Evolutionary conservation across 2,888 invertebrate species (phyloP).

Genomic region (Biston betularia): DNA sequence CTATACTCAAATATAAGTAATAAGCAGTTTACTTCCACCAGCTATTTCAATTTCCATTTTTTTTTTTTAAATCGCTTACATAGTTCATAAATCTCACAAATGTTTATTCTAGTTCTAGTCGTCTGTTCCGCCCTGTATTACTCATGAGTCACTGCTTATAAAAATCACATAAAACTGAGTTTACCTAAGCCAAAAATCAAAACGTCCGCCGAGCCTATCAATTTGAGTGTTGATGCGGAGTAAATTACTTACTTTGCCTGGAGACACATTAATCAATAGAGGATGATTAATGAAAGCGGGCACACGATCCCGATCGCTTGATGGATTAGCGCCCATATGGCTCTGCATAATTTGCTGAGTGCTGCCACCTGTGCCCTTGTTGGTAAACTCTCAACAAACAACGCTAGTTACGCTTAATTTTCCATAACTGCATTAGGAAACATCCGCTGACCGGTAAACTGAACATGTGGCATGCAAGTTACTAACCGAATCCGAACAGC

Average conservation of each 20-base stretch:
- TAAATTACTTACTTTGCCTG: slow-evolving; percentile 78
- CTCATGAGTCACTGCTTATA: neutral
- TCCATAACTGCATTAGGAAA: slow-evolving; percentile 33
- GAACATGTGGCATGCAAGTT: slow-evolving; percentile 21
- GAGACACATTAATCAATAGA: slow-evolving; percentile 84
- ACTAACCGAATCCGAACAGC: slow-evolving; percentile 30
- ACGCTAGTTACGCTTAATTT: slow-evolving; percentile 38
- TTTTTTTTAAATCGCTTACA: too few relatives aligned
- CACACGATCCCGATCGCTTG: slow-evolving; percentile 77
- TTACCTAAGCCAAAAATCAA: slow-evolving; percentile 59
- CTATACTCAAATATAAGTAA: too few relatives aligned
- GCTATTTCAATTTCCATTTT: too few relatives aligned
- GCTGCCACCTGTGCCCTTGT: slow-evolving; percentile 75
- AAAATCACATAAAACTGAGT: slow-evolving; percentile 18
- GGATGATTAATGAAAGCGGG: slow-evolving; percentile 81
- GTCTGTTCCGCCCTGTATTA: too few relatives aligned
- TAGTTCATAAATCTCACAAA: too few relatives aligned
- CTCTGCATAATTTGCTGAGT: slow-evolving; percentile 81
- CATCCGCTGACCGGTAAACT: slow-evolving; percentile 21
- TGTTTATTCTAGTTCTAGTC: too few relatives aligned
- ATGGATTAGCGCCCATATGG: slow-evolving; percentile 84
- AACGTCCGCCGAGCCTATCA: slow-evolving; percentile 60
- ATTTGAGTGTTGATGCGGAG: slow-evolving; percentile 63
- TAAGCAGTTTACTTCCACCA: too few relatives aligned
- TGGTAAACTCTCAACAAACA: slow-evolving; percentile 54